Conservation (phyloP, 2,888 invertebrate species). For the Drosophila subsilvestris region DNA sequence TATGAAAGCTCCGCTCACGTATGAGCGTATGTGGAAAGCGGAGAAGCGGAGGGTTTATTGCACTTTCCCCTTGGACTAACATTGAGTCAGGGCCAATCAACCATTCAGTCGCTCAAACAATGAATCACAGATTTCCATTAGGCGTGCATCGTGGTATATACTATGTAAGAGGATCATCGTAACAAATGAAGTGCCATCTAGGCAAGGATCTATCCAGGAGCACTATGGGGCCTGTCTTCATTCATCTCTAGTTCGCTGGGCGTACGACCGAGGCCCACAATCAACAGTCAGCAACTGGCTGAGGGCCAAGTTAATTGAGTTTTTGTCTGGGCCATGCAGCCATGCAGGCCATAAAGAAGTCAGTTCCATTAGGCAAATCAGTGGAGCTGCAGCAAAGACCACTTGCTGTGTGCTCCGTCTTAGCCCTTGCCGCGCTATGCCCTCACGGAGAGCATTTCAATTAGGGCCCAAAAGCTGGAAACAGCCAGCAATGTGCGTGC, state of each 20-base stretch:
- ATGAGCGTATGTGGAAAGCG: slow-evolving; percentile 22
- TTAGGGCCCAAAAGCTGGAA: slow-evolving; percentile 51
- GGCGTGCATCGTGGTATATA: neutral
- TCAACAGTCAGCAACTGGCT: neutral
- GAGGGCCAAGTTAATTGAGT: slow-evolving; percentile 46
- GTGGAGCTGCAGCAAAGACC: slow-evolving; percentile 45
- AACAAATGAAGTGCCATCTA: neutral
- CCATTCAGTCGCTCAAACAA: slow-evolving; percentile 5
- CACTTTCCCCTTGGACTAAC: slow-evolving; percentile 40
- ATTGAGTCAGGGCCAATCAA: slow-evolving; percentile 21
- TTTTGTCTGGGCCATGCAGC: slow-evolving; percentile 17
- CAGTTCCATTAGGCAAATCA: slow-evolving; percentile 48
- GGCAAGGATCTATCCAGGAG: slow-evolving; percentile 13
- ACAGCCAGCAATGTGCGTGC: slow-evolving; percentile 59
- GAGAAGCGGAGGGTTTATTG: slow-evolving; percentile 23
- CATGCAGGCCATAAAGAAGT: slow-evolving; percentile 30
- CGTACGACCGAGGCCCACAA: neutral
- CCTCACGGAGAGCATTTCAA: slow-evolving; percentile 51
- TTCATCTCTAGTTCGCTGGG: neutral
- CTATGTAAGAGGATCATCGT: slow-evolving; percentile 2
- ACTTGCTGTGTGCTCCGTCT: slow-evolving; percentile 52
- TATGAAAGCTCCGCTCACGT: slow-evolving; percentile 45
- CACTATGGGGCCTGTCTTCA: slow-evolving; percentile 1
- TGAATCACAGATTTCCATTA: slow-evolving; percentile 34
- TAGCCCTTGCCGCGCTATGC: neutral